Base-by-base conservation (phyloP, 1,140 invertebrate species). In the Bombus vancouverensis region DNA sequence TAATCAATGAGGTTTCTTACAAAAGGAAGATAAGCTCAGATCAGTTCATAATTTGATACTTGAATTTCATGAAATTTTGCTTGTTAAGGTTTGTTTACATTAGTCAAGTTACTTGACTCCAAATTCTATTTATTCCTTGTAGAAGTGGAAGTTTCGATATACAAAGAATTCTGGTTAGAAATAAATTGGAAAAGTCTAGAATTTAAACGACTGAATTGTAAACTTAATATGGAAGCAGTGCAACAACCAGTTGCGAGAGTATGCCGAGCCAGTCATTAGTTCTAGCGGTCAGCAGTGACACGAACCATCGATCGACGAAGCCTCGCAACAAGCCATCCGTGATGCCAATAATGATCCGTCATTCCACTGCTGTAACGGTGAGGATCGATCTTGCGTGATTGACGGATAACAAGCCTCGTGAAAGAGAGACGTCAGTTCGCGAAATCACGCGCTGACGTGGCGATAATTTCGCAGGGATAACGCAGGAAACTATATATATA, bases 301-400 rank as follows among this genome's bases (percentile, higher is more conserved):
- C 81, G 92, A 87, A 92, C 90, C 93, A 95, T 95, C 93, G 92
- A 95, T 95, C 92, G 94, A 91, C 88, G 90, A 87, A 90, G 75
- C 83, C 85, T 85, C 76, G 90, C 76, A 72, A 89, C 74, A 87
- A 83, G 75, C 87, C 78, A 82, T 89, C 65, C 81, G 73, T 82
- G 85, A 70, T 87, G 85, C 88, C 89, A 86, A 91, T 90, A 91
- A 92, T 92, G 90, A 94, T 94, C 88, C 87, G 91, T 94, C 94
- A 93, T 93, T 91, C 88, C 78, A 72, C 79, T 76, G 81, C 72
- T 89, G 87, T 90, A 93, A 86, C 88, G 89, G 82, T 90, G 83
- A 75, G 83, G 90, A 93, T 93, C 92, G 92, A 92, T 94, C 88
- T 88, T 86, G 66, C 28, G 37, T 81, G 66, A 89, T 82, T 34